Evolutionary conservation across 2,888 invertebrate species (phyloP).

Genomic region (Euproctis similis): DNA sequence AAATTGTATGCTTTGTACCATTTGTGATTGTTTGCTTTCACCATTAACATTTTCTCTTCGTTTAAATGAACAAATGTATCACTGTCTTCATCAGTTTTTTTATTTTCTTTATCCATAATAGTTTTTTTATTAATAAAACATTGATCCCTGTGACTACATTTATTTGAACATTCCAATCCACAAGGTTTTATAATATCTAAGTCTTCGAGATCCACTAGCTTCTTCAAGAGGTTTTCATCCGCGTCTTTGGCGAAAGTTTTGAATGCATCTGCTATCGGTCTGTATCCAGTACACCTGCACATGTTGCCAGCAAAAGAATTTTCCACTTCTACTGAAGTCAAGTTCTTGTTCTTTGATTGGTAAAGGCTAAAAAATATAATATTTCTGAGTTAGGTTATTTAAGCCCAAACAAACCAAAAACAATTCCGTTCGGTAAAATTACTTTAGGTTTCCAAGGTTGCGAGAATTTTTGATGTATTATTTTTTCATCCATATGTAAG

Average conservation of each 20-base stretch:
- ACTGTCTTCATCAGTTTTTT: slow-evolving; percentile 11
- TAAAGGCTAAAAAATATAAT: slow-evolving; percentile 28
- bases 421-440: too few relatives aligned
- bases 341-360: slow-evolving; percentile 31
- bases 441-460: too few relatives aligned
- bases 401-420: too few relatives aligned
- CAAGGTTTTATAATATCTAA: slow-evolving; percentile 43
- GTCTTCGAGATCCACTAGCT: slow-evolving; percentile 68
- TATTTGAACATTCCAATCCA: slow-evolving; percentile 36
- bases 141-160: slow-evolving; percentile 37
- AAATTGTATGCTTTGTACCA: slow-evolving; percentile 69
- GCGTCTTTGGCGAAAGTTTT: slow-evolving; percentile 80
- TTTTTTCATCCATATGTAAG: too few relatives aligned
- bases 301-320: slow-evolving; percentile 83
- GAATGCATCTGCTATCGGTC: slow-evolving; percentile 84
- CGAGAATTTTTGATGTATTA: too few relatives aligned
- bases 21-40: slow-evolving; percentile 49
- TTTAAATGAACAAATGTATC: slow-evolving; percentile 16
- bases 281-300: slow-evolving; percentile 86
- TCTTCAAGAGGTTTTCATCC: slow-evolving; percentile 50
- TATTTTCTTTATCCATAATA: neutral
- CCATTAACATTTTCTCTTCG: slow-evolving; percentile 63
- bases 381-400: too few relatives aligned
- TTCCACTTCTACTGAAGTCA: slow-evolving; percentile 80
- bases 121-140: slow-evolving; percentile 11